A percentile compares a stretch with the other conserved stretches of the same genome.
phyloP scores from a whole-genome alignment of 2,888 invertebrate genomes.

The Endotricha flammealis region DNA sequence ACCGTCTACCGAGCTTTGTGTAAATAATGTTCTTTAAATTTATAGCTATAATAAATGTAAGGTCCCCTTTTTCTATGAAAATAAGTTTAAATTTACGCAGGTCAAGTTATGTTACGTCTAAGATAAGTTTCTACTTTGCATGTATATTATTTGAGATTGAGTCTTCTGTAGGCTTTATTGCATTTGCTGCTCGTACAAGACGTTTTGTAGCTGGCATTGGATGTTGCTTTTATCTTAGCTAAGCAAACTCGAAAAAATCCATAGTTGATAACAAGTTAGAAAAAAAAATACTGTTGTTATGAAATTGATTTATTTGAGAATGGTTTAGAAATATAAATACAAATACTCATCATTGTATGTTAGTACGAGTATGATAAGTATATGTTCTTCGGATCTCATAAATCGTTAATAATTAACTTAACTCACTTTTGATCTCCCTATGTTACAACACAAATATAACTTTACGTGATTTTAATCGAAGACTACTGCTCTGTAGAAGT shows the following conservation, averaged over 20 bases:
- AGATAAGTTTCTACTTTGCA: constrained; percentile 23
- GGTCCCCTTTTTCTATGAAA: constrained; percentile 70
- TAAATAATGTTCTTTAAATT: constrained; percentile 75
- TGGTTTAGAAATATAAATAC: no score
- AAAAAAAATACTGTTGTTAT: no score
- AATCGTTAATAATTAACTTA: no score
- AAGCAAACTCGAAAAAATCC: no score
- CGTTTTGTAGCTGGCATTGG: no score
- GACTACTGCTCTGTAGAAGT: constrained; percentile 1
- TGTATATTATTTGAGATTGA: constrained; percentile 14
- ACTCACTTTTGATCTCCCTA: constrained; percentile 14
- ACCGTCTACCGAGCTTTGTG: constrained; percentile 72
- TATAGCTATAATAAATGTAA: constrained; percentile 72
- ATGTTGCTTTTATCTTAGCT: no score
- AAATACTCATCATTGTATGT: no score
- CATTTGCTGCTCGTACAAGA: no score
- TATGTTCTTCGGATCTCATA: no score
- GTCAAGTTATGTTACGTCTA: constrained; percentile 43
- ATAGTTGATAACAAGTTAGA: no score
- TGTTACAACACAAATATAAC: constrained; percentile 19
- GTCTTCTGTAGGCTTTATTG: not conserved
- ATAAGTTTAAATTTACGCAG: constrained; percentile 66
- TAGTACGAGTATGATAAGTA: no score
- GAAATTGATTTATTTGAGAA: no score
- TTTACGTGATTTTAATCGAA: constrained; percentile 18